Percentiles rank a stretch among this genome's conserved stretches.
phyloP scores from a whole-genome alignment of 2,888 invertebrate species.

The Sympetrum striolatum region DNA sequence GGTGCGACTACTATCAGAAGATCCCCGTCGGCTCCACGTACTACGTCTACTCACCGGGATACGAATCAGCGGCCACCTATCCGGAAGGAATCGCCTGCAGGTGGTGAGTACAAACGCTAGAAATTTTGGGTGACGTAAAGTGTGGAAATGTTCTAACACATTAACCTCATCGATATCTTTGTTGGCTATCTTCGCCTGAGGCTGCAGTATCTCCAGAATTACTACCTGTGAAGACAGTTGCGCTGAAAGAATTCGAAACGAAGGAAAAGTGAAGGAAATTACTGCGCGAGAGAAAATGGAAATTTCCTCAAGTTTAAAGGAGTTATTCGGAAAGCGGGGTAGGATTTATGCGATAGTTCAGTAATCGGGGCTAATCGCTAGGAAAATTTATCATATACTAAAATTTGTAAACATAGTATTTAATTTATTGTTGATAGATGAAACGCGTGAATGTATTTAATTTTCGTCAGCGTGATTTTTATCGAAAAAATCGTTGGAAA shows the following conservation, averaged over 20 bases:
- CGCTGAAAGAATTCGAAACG: not conserved
- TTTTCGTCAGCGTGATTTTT: too few relatives aligned
- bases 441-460: too few relatives aligned
- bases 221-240: not conserved
- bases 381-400: too few relatives aligned
- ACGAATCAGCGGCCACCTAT: conserved; percentile 59
- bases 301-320: not conserved
- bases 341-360: too few relatives aligned
- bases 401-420: too few relatives aligned
- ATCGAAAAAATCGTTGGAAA: too few relatives aligned
- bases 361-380: too few relatives aligned
- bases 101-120: conserved; percentile 58
- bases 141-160: not conserved
- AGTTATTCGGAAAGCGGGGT: not conserved
- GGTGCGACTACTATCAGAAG: conserved; percentile 61
- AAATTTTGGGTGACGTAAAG: not conserved
- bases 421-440: too few relatives aligned
- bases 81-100: conserved; percentile 58
- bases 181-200: not conserved
- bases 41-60: conserved; percentile 62
- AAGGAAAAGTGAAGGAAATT: not conserved
- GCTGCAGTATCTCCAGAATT: not conserved
- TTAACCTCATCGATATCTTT: not conserved
- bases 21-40: conserved; percentile 58
- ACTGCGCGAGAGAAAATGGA: not conserved